A percentile compares a stretch with the other conserved stretches of the same genome.
These are phyloP conservation scores for Acrocera orbiculus DNA, from an alignment of 2,888 invertebrate species.

Conservation along the genomic window DNA sequence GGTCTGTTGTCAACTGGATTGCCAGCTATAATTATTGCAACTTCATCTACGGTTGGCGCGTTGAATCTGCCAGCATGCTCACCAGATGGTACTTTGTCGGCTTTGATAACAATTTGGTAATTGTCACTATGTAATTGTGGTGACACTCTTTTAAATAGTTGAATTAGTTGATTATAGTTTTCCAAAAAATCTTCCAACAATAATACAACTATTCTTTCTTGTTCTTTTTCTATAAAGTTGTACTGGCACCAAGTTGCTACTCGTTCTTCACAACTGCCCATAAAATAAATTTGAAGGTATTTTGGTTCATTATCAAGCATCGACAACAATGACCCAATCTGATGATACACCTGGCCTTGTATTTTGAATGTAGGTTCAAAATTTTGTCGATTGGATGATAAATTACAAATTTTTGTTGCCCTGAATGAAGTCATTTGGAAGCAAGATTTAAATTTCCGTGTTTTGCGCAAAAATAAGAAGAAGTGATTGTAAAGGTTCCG, in stretches of 20 bases:
- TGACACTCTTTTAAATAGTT: constrained; percentile 11
- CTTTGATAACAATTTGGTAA: too few relatives aligned
- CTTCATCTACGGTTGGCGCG: constrained; percentile 10
- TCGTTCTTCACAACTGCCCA: constrained; percentile 1
- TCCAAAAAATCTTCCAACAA: constrained; percentile 9
- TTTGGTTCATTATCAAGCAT: not conserved
- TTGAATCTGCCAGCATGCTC: constrained; percentile 7
- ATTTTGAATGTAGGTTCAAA: too few relatives aligned
- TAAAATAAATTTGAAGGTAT: constrained; percentile 2
- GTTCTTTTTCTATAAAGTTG: constrained; percentile 1
- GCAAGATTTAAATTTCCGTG: too few relatives aligned
- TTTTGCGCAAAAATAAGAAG: too few relatives aligned
- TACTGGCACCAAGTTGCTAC: constrained; percentile 1
- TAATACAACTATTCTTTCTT: not conserved
- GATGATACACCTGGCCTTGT: too few relatives aligned
- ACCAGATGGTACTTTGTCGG: constrained; percentile 16
- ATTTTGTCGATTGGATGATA: too few relatives aligned
- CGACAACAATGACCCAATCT: too few relatives aligned
- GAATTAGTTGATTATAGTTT: constrained; percentile 10
- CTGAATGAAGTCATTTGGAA: constrained; percentile 8
- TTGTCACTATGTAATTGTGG: constrained; percentile 10
- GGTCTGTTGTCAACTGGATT: constrained; percentile 2
- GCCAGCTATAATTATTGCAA: constrained; percentile 11
- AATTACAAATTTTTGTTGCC: not conserved
- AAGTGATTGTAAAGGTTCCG: constrained; percentile 18